Percentiles rank a stretch among this genome's conserved stretches.
Evolutionary conservation across 1,140 invertebrate genomes (phyloP).

Genomic region (Hyles vespertilio): DNA sequence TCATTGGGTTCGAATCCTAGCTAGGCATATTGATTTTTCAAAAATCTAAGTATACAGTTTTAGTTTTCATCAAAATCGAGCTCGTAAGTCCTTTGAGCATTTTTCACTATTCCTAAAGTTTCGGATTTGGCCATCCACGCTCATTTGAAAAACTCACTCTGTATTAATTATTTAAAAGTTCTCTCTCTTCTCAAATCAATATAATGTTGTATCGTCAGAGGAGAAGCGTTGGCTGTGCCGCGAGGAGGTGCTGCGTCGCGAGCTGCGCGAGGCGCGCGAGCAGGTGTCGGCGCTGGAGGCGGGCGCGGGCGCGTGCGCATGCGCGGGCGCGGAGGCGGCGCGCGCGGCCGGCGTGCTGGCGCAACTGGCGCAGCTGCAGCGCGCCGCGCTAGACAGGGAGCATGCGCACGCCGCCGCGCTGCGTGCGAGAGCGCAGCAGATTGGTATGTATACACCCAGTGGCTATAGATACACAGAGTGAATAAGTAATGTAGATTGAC

Average conservation of each 20-base stretch:
- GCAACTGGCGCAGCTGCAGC: slow-evolving; percentile 43
- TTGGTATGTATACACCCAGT: slow-evolving; percentile 23
- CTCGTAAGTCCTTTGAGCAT: no score
- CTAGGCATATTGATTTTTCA: no score
- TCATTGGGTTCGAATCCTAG: no score
- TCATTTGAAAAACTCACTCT: no score
- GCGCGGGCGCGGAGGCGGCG: slow-evolving; percentile 15
- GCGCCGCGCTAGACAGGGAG: slow-evolving; percentile 44
- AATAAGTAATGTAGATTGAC: neutral
- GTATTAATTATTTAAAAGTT: no score
- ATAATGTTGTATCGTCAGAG: slow-evolving; percentile 31
- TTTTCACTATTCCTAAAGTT: no score
- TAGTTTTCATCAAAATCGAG: no score
- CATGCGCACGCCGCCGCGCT: slow-evolving; percentile 37
- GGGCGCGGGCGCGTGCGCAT: slow-evolving; percentile 22
- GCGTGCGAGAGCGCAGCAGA: slow-evolving; percentile 15
- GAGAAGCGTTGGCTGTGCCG: slow-evolving; percentile 61
- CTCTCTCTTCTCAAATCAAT: no score
- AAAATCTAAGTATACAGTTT: no score
- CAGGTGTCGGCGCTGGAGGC: slow-evolving; percentile 26
- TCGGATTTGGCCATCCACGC: no score
- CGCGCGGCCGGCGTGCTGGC: slow-evolving; percentile 27
- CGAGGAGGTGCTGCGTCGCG: slow-evolving; percentile 48
- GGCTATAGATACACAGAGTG: neutral
- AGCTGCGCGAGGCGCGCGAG: slow-evolving; percentile 47